Percentiles rank a stretch among this genome's conserved stretches.
phyloP scores from a whole-genome alignment of 2,888 invertebrate species.

The Erebia aethiops region DNA sequence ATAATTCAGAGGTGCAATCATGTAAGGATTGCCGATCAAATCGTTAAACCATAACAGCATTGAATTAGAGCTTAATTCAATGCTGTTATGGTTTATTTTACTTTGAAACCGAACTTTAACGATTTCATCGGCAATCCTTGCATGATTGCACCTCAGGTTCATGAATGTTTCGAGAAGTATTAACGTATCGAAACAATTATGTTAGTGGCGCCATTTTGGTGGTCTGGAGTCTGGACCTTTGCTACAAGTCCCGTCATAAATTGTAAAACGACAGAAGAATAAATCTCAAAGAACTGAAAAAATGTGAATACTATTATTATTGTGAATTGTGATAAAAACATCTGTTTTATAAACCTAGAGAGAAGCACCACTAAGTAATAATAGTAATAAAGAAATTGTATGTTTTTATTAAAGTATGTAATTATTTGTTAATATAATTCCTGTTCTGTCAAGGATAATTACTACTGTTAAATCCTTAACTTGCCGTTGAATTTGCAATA shows the following conservation, averaged over 20 bases:
- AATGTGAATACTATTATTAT: too few relatives aligned
- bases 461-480: not conserved
- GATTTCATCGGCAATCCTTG: too few relatives aligned
- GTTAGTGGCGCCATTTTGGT: not conserved
- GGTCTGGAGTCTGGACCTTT: not conserved
- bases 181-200: not conserved
- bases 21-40: too few relatives aligned
- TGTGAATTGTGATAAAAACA: not conserved
- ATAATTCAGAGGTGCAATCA: too few relatives aligned
- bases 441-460: not conserved
- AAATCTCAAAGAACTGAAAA: not conserved
- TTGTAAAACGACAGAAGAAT: not conserved
- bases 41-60: too few relatives aligned
- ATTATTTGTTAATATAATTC: not conserved
- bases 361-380: not conserved
- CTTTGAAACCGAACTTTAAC: too few relatives aligned
- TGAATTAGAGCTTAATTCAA: too few relatives aligned
- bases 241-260: too few relatives aligned
- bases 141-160: not conserved
- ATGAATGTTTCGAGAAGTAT: too few relatives aligned
- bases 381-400: not conserved
- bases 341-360: not conserved
- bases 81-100: too few relatives aligned
- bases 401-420: not conserved
- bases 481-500: slow-evolving; percentile 23